Conservation (phyloP, 1,140 invertebrate species). For the Mizuhopecten yessoensis region DNA sequence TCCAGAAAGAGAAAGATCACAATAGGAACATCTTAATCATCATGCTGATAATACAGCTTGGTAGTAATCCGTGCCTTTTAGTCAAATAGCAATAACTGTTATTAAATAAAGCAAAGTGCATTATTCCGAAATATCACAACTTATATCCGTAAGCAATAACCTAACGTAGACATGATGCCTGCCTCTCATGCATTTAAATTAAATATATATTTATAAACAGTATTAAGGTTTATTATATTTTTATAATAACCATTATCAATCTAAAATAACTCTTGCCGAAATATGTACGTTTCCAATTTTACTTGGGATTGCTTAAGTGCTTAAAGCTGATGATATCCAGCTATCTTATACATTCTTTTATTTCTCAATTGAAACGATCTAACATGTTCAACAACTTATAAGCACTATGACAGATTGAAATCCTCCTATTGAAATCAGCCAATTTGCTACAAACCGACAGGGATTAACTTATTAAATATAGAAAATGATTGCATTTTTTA, state of each 20-base stretch:
- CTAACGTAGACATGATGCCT: no score
- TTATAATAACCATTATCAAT: background rate
- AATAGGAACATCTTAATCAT: no score
- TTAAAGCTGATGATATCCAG: no score
- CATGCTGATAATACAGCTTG: no score
- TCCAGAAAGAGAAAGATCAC: no score
- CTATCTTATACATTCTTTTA: background rate
- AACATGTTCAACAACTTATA: background rate
- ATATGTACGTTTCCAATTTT: background rate
- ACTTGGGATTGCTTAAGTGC: background rate
- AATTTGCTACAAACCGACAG: background rate
- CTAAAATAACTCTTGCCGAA: background rate
- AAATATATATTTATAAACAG: no score
- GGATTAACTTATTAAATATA: slow-evolving; percentile 8
- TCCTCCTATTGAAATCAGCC: background rate
- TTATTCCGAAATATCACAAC: no score
- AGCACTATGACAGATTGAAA: background rate
- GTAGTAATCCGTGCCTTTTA: no score
- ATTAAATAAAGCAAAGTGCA: no score
- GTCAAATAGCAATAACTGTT: no score
- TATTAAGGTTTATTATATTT: background rate
- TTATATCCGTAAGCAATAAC: no score
- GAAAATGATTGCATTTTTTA: background rate
- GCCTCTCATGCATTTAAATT: no score
- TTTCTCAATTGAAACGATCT: background rate